phyloP scores from a whole-genome alignment of 2,797 vertebrate genomes.

The Chloroceryle amazona region DNA sequence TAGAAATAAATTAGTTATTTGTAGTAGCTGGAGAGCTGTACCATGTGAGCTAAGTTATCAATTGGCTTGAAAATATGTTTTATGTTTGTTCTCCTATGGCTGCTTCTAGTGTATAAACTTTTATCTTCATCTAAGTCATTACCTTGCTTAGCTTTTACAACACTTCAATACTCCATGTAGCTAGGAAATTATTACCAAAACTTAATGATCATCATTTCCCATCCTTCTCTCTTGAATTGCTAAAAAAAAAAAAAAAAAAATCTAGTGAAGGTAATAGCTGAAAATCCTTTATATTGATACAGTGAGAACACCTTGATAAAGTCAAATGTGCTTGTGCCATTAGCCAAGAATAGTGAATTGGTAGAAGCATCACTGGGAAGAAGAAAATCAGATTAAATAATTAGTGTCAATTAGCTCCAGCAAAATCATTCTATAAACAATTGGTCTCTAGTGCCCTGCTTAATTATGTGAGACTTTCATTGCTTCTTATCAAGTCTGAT shows the following conservation, averaged over 20 bases:
- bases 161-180: not conserved
- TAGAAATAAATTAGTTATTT: not conserved
- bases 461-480: conserved; percentile 98
- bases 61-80: not conserved
- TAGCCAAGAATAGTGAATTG: conserved; percentile 70
- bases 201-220: not conserved
- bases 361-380: conserved; percentile 82
- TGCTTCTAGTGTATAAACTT: not conserved
- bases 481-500: conserved; percentile 93
- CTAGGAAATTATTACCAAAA: conserved; percentile 27
- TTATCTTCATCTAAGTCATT: not conserved
- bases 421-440: conserved; percentile 99
- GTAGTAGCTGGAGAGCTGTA: not conserved
- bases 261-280: not conserved
- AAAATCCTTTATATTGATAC: not conserved
- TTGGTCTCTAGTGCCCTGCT: conserved; percentile 98
- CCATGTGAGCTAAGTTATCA: not conserved
- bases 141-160: not conserved
- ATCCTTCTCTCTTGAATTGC: not conserved
- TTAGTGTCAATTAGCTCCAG: conserved; percentile 99
- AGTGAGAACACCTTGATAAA: conserved; percentile 54
- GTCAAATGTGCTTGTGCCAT: conserved; percentile 48
- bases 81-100: not conserved
- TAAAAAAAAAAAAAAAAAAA: not conserved
- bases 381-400: conserved; percentile 99